Evolutionary conservation across 2,888 invertebrate species (phyloP).

Genomic region (Pherbina coryleti): DNA sequence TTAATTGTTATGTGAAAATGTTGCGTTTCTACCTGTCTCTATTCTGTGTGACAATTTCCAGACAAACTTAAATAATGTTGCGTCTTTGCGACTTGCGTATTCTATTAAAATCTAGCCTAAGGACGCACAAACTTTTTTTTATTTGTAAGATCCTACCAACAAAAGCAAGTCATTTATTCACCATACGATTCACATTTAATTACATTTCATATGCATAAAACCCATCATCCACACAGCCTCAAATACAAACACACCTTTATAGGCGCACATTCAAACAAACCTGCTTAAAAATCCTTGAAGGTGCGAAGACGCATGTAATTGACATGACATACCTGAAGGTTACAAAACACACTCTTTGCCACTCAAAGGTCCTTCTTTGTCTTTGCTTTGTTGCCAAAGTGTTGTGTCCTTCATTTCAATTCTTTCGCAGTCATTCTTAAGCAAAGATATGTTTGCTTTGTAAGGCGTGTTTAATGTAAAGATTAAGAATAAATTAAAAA

Average conservation of each 20-base stretch:
- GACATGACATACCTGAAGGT: conserved; percentile 26
- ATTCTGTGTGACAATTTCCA: too few relatives aligned
- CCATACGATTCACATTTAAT: conserved; percentile 36
- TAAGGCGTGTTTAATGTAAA: too few relatives aligned
- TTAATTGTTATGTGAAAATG: too few relatives aligned
- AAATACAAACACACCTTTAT: conserved; percentile 4
- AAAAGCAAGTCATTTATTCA: not conserved
- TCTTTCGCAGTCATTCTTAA: too few relatives aligned
- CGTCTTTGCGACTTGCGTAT: too few relatives aligned
- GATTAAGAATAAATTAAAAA: too few relatives aligned
- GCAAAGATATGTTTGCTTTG: too few relatives aligned
- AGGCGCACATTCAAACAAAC: not conserved
- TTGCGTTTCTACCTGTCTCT: too few relatives aligned
- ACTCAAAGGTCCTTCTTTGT: too few relatives aligned
- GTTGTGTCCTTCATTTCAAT: too few relatives aligned
- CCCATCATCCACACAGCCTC: not conserved
- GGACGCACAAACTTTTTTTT: not conserved
- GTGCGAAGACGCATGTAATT: not conserved
- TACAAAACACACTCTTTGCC: not conserved
- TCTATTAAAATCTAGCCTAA: not conserved
- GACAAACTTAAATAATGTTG: too few relatives aligned
- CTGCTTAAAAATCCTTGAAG: not conserved
- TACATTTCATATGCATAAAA: conserved; percentile 36
- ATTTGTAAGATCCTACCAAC: not conserved
- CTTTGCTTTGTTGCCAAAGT: too few relatives aligned